Evolutionary conservation across 1,140 invertebrate genomes (phyloP), one percentile per base, ranked within the genome.

Genomic region (Lepidostoma basale): DNA sequence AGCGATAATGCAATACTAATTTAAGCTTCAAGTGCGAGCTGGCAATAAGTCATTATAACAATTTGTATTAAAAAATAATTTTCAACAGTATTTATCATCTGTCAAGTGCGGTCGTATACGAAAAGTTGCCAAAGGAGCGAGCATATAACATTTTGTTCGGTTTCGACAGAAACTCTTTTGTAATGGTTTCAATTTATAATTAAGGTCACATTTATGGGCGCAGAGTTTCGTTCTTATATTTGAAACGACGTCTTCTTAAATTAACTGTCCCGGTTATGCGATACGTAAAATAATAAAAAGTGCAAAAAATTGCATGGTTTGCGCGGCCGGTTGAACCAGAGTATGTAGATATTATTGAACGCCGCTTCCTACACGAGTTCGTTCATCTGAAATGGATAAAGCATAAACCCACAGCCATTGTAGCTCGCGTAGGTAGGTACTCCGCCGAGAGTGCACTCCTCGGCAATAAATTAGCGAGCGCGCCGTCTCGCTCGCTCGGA

Each of bases 111-210:
- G 42, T n/a, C n/a, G 20, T 47, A 20, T 28, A 33, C 49, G 49
- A 54, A 54, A 54, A 54, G 28, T 18, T 49, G 45, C 25, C 49
- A 54, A 54, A 54, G 49, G 49, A 54, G 20, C 49, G 26, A 5
- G 25, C 33, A 22, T 59, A 22, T 59, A 59, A 40, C 54, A 59
- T 59, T 59, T 59, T 40, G 36, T 18, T 54, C 33, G 30, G 36
- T 59, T 59, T 59, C 54, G 33, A 59, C 54, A 59, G 54, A 39
- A 59, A 22, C 30, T 39, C 54, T 59, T 54, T 59, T 59, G 54
- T 59, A 59, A 59, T 59, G 54, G 30, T 36, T 40, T 59, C 22
- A 59, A 59, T 59, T 59, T 59, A 59, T 59, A 59, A 59, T 59
- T 59, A 59, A 59, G 54, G 54, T 59, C 54, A 59, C 36, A 36